Base-by-base conservation (phyloP, 2,113 vertebrate genomes). In the Pleuronectes platessa region DNA sequence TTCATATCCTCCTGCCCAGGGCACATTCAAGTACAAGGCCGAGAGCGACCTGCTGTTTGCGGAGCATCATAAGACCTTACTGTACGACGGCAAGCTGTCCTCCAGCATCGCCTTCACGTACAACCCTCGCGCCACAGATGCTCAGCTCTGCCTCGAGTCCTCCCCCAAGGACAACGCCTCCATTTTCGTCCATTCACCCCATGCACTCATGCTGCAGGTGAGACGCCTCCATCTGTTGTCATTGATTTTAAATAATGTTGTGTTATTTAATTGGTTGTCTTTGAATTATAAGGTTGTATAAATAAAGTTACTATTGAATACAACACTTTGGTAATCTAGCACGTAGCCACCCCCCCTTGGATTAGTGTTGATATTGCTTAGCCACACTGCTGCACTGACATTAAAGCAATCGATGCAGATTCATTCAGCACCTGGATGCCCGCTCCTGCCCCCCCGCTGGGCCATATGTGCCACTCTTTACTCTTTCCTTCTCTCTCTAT, bases 161-260 rank as follows among this genome's bases (percentile, higher is more conserved):
- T 99, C 98, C 14, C 97, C 98, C 17, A 98, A 97, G 92, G 97
- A 99, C 90, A 99, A 96, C 61, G 83, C 95, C 89, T 99, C 98
- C 37, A 97, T 99, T 92, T 99, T 99, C 65, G 95, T 99, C 87
- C 98, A 99, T 90, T 99, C 98, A 5, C 98, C 98, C 1, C 98
- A 99, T 37, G 97, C 98, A 6, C 97, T 99, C 86, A 99, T 99
- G 98, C 96, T 99, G 79, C 98, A 99, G 98, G 98, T 99, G 96
- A 82, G 58, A 42, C 9, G 37, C 55, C 60, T 54, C 37, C 10
- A 18, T 31, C 35, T 59, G 24, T 56, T 56, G 31, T 35, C 31
- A 8, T 24, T 56, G 10, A 2, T 58, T 35, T 27, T 10, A 37
- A 37, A 10, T 55, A n/a, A 17, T 18, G n/a, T 23, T 53, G 40